Evolutionary conservation across 1,140 invertebrate species (phyloP), one percentile per base, ranked within the genome.

Genomic region (Battus philenor): DNA sequence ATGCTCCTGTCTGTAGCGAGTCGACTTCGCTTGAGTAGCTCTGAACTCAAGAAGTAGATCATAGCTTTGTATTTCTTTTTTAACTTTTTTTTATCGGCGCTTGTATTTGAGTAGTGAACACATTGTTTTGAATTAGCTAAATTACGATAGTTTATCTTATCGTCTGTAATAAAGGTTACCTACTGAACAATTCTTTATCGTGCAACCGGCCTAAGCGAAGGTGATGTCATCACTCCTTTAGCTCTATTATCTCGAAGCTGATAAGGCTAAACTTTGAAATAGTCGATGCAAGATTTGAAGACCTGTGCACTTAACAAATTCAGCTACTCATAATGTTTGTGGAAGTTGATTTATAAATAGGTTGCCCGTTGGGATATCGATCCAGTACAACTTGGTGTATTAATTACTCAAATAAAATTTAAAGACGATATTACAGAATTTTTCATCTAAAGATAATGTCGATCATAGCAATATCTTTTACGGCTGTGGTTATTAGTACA

Each of bases 1-100:
- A 85, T 73, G 74, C 79, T 80, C 78, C 70, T 75, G 76, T 80
- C 73, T 79, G 61, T 73, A 64, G 71, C 66, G 69, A 78, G 69
- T 69, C 59, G 51, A 77, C 64, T 64, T 63, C 60, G 71, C 65
- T 71, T 63, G 59, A 78, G 65, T 70, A 66, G 71, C 70, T 52
- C 57, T 68, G 50, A 33, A 51, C 39, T 17, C 50, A 50, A 59
- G 59, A 62, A 55, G 55, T 65, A 62, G 52, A 67, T 60, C 54
- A 59, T 62, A 60, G 51, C 54, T 68, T 75, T 61, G 57, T 45
- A n/a, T 36, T 24, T 45, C 9, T 32, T 51, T 51, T 32, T 20
- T 45, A 30, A 33, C 15, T 8, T 4, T 20, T 30, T 34, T 47
- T 27, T 39, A 5, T 11, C 10, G 2, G 12, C 6, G 2, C 29